These are phyloP conservation scores for Oreochromis spilurus DNA, from an alignment of 2,113 vertebrate genomes.

Conservation along the genomic window DNA sequence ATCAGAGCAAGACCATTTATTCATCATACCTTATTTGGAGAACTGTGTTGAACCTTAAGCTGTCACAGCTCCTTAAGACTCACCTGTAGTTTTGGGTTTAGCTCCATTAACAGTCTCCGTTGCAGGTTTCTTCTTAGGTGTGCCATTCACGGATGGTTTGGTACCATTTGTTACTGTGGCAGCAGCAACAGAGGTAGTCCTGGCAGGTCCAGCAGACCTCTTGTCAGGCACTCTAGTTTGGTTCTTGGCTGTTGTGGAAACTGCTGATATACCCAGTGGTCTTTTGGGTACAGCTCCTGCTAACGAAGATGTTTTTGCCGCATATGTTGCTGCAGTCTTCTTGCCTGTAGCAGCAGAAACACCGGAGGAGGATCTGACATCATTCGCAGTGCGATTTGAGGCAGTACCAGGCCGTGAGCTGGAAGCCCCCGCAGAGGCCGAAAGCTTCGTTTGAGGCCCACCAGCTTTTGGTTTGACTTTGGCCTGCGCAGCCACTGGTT, in stretches of 20 bases:
- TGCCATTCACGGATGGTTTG: conserved; percentile 15
- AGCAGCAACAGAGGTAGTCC: conserved; percentile 20
- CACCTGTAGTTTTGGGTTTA: conserved; percentile 63
- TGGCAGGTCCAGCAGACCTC: conserved; percentile 33
- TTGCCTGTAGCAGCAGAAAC: background rate
- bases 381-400: conserved; percentile 24
- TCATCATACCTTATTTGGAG: background rate
- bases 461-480: conserved; percentile 48
- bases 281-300: conserved; percentile 37
- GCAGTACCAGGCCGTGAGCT: conserved; percentile 12
- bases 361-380: conserved; percentile 4
- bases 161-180: conserved; percentile 30
- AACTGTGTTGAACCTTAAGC: background rate
- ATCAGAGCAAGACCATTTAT: background rate
- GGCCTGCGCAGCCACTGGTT: conserved; percentile 6
- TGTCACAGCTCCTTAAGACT: background rate
- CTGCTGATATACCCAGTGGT: conserved; percentile 3
- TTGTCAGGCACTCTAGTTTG: conserved; percentile 51
- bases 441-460: background rate
- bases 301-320: background rate
- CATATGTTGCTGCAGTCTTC: background rate
- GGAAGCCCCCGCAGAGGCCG: background rate
- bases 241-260: conserved; percentile 5
- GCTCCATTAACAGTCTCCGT: conserved; percentile 16
- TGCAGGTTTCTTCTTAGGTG: conserved; percentile 32